Evolutionary conservation across 2,113 vertebrate species (phyloP).

Genomic region (Haemorhous mexicanus): DNA sequence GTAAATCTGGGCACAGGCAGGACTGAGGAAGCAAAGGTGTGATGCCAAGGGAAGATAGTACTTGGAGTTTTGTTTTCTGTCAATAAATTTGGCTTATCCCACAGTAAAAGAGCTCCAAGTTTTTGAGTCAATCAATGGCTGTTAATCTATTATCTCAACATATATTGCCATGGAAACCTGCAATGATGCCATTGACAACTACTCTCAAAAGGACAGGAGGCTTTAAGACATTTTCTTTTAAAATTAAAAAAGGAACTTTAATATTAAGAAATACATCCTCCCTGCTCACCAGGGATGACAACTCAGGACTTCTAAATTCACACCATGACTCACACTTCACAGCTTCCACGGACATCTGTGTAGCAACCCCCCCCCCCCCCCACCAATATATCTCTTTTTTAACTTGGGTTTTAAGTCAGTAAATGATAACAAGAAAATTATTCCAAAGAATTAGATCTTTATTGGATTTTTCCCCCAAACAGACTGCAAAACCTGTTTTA

Average conservation of each 20-base stretch:
- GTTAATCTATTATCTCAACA: conserved; percentile 65
- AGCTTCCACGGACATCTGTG: conserved; percentile 59
- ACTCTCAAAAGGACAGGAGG: conserved; percentile 62
- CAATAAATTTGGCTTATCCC: conserved; percentile 57
- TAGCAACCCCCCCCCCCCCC: not conserved
- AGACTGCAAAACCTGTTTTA: not conserved
- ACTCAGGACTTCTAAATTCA: conserved; percentile 63
- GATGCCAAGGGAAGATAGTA: not conserved
- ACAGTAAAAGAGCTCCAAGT: conserved; percentile 43
- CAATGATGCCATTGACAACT: conserved; percentile 66
- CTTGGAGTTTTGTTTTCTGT: conserved; percentile 53
- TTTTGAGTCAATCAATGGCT: conserved; percentile 56
- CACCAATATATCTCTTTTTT: not conserved
- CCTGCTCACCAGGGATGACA: conserved; percentile 65
- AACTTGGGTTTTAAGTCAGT: conserved; percentile 35
- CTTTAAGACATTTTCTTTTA: conserved; percentile 67
- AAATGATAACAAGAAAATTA: conserved; percentile 44
- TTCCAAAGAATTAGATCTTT: conserved; percentile 17
- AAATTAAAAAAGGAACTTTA: conserved; percentile 71
- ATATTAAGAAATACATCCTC: conserved; percentile 68
- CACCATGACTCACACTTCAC: conserved; percentile 54
- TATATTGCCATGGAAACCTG: conserved; percentile 60
- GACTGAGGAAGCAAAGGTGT: not conserved
- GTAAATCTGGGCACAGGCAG: not conserved
- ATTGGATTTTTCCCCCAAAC: not conserved